A percentile compares a stretch with the other conserved stretches of the same genome.
Evolutionary conservation across 2,797 vertebrate genomes (phyloP).

Genomic region (Graptemys geographica): DNA sequence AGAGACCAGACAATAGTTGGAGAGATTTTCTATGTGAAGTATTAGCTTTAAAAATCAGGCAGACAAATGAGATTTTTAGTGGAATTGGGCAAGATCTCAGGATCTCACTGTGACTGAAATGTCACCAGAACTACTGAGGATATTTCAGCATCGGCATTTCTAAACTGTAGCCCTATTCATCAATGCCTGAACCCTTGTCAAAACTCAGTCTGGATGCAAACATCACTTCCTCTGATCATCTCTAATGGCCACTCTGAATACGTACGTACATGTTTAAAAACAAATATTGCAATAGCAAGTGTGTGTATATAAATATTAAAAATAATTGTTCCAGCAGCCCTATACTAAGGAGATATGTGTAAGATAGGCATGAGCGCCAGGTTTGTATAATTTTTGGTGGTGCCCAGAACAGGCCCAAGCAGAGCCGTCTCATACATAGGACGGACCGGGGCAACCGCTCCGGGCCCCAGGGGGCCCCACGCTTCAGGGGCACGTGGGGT

Average conservation of each 20-base stretch:
- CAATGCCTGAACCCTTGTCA: neutral
- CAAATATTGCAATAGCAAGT: neutral
- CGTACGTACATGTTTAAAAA: accelerated
- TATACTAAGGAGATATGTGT: neutral
- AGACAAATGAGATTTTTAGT: neutral
- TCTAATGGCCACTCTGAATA: neutral
- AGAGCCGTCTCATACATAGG: too few species aligned
- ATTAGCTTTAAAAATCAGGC: neutral
- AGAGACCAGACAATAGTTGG: neutral
- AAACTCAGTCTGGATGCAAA: neutral
- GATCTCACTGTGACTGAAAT: neutral
- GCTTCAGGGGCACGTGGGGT: too few species aligned
- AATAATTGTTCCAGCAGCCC: neutral
- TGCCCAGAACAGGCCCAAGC: too few species aligned
- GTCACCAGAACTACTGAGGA: neutral
- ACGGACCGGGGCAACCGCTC: too few species aligned
- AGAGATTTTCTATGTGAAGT: neutral
- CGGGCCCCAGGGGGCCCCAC: too few species aligned
- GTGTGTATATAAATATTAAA: neutral
- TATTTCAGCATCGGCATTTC: neutral
- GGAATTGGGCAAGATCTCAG: neutral
- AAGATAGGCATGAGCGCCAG: neutral
- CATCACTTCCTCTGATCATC: neutral
- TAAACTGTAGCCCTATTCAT: neutral
- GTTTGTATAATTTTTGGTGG: too few species aligned